These are phyloP conservation scores for Colossoma macropomum DNA, from an alignment of 2,113 vertebrate species.

Conservation along the genomic window DNA sequence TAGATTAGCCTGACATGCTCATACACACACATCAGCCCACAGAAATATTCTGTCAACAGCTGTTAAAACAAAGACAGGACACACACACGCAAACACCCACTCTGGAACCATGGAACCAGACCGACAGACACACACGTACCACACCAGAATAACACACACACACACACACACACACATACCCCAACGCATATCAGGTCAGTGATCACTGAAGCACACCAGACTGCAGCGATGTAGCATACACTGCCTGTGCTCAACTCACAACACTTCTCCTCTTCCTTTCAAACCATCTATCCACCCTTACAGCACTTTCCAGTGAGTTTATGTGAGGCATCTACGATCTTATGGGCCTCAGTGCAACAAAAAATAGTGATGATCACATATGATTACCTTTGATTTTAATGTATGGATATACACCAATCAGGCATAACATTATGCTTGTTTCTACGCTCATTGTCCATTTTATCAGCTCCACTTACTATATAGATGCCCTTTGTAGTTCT, in stretches of 20 bases:
- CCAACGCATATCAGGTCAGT: neutral
- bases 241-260: neutral
- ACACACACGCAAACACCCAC: conserved; percentile 1
- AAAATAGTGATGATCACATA: too few species aligned
- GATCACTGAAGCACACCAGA: neutral
- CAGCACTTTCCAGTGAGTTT: neutral
- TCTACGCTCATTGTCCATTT: too few species aligned
- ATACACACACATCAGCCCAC: neutral
- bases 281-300: neutral
- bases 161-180: neutral
- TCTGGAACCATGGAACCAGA: neutral
- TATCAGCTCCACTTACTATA: too few species aligned
- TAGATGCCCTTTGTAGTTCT: too few species aligned
- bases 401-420: too few species aligned
- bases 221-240: neutral
- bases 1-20: conserved; percentile 1
- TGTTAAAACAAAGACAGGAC: conserved; percentile 3
- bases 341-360: too few species aligned
- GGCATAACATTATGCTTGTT: too few species aligned
- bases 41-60: conserved; percentile 18
- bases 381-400: too few species aligned
- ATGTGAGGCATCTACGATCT: neutral
- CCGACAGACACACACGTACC: neutral
- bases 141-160: neutral
- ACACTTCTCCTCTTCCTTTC: neutral